Evolutionary conservation across 2,113 vertebrate species (phyloP).

Genomic region (Plotosus lineatus): DNA sequence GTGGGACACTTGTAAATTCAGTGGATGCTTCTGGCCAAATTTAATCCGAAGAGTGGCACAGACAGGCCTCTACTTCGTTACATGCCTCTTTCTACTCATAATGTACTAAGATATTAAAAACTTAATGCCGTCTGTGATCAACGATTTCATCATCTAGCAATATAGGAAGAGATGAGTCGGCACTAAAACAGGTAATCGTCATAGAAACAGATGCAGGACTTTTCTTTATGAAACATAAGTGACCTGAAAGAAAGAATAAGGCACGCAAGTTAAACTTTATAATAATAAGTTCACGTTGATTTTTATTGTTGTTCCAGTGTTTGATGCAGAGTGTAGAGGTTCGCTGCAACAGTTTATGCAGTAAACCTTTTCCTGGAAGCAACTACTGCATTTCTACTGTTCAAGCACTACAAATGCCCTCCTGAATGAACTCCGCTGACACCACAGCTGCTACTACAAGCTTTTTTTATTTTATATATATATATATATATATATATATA

Average conservation of each 20-base stretch:
- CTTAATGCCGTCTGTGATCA: not conserved
- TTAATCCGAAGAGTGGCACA: conserved; percentile 1
- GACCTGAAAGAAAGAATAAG: not conserved
- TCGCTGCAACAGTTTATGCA: not conserved
- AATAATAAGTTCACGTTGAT: not conserved
- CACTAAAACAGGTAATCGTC: not conserved
- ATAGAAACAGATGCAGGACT: conserved; percentile 2
- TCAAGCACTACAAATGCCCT: not conserved
- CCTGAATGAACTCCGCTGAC: not conserved
- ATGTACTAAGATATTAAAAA: not conserved
- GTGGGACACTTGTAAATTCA: conserved; percentile 2
- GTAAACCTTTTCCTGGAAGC: not conserved
- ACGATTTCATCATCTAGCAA: not conserved
- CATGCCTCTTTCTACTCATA: not conserved
- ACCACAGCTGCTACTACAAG: conserved; percentile 15
- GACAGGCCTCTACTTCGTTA: not conserved
- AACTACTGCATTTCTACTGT: not conserved
- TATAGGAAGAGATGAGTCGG: not conserved
- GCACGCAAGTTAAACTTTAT: not conserved
- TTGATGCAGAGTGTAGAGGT: not conserved
- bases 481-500: no score
- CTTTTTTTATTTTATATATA: no score
- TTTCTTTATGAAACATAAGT: not conserved
- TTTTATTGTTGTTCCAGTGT: conserved; percentile 11
- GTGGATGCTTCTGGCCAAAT: not conserved